Evolutionary conservation across 2,888 invertebrate species (phyloP).

Genomic region (Agonopterix alstromeriana): DNA sequence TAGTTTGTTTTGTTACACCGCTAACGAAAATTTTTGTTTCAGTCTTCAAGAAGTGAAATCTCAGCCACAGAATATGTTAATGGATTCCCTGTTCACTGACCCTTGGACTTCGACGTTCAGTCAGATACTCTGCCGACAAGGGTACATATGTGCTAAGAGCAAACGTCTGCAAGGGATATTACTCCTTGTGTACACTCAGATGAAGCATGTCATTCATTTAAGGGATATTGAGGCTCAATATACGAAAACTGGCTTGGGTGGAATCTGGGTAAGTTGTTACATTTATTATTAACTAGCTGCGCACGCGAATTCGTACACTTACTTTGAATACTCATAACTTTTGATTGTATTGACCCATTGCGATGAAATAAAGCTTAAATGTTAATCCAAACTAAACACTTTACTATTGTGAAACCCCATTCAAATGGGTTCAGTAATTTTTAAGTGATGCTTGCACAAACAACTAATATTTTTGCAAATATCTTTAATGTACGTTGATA

Average conservation of each 20-base stretch:
- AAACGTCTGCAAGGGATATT: conserved; percentile 91
- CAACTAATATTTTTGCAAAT: too few relatives aligned
- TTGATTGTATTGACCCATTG: too few relatives aligned
- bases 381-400: too few relatives aligned
- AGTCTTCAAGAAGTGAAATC: conserved; percentile 94
- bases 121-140: conserved; percentile 80
- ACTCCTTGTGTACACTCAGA: conserved; percentile 85
- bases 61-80: conserved; percentile 89
- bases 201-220: conserved; percentile 87
- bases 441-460: too few relatives aligned
- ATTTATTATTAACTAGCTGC: too few relatives aligned
- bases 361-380: too few relatives aligned
- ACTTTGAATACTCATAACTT: neutral
- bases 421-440: too few relatives aligned
- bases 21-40: conserved; percentile 5
- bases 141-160: conserved; percentile 87
- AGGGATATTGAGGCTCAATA: conserved; percentile 91
- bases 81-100: conserved; percentile 89
- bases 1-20: too few relatives aligned
- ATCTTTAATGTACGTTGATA: too few relatives aligned
- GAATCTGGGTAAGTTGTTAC: conserved; percentile 88
- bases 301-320: neutral
- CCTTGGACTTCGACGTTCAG: conserved; percentile 89
- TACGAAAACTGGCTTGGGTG: conserved; percentile 93
- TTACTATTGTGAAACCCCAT: too few relatives aligned